phyloP scores from a whole-genome alignment of 2,888 invertebrate genomes.

The Craniophora ligustri region DNA sequence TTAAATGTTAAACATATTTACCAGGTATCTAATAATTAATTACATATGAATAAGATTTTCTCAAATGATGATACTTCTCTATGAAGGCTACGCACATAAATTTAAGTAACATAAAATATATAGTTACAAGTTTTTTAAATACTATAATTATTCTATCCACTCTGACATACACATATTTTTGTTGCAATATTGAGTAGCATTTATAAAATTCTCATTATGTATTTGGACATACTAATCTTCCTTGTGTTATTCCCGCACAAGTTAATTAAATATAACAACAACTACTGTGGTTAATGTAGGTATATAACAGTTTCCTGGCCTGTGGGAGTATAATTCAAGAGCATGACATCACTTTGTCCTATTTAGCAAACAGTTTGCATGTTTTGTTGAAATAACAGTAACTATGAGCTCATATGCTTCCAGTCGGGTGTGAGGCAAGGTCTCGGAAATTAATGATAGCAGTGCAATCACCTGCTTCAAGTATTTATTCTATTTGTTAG shows the following conservation, averaged over 20 bases:
- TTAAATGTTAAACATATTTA: too few relatives aligned
- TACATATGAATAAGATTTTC: not conserved
- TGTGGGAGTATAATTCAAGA: conserved; percentile 56
- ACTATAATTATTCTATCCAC: too few relatives aligned
- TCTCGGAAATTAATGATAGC: conserved; percentile 49
- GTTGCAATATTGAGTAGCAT: too few relatives aligned
- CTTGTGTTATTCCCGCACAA: conserved; percentile 8
- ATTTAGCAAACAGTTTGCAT: conserved; percentile 40
- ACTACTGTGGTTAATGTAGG: not conserved
- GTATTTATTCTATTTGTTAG: conserved; percentile 16
- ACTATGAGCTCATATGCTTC: conserved; percentile 21
- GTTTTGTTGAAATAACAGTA: conserved; percentile 35
- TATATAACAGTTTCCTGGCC: conserved; percentile 51
- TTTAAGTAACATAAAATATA: too few relatives aligned
- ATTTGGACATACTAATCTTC: conserved; percentile 4
- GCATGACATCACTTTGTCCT: conserved; percentile 66
- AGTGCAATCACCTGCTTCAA: conserved; percentile 31
- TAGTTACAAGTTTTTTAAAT: too few relatives aligned
- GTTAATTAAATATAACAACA: not conserved
- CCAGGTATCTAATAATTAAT: too few relatives aligned
- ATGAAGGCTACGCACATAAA: too few relatives aligned
- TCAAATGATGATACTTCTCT: too few relatives aligned
- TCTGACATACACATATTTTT: too few relatives aligned
- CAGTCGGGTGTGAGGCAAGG: conserved; percentile 39
- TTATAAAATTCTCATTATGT: not conserved